phyloP scores from a whole-genome alignment of 1,140 invertebrate genomes.

The Piezodorus guildinii region DNA sequence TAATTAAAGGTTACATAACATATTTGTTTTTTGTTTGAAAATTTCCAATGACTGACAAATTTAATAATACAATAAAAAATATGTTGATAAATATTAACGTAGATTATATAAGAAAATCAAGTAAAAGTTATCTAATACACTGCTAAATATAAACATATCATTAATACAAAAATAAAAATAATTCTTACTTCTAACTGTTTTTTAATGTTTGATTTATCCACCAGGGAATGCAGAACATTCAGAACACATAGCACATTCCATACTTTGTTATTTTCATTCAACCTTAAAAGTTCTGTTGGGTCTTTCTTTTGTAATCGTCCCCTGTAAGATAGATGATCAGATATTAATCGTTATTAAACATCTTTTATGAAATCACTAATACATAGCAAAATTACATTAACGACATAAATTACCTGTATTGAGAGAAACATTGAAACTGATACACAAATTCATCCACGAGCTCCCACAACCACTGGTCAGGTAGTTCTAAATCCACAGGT shows the following conservation, averaged over 20 bases:
- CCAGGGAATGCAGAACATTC: conserved; percentile 94
- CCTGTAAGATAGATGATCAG: background rate
- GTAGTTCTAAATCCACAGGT: conserved; percentile 84
- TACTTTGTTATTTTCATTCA: conserved; percentile 68
- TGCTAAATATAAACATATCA: no score
- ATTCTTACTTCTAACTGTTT: conserved; percentile 74
- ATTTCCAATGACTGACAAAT: no score
- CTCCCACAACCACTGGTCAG: conserved; percentile 99
- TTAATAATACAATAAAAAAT: no score
- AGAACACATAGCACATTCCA: conserved; percentile 98
- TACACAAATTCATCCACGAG: conserved; percentile 95
- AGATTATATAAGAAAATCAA: no score
- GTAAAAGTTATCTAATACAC: no score
- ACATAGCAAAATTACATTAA: background rate
- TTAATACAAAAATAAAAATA: background rate
- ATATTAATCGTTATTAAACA: background rate
- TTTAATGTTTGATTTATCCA: conserved; percentile 98
- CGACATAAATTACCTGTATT: conserved; percentile 52
- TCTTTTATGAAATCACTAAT: background rate
- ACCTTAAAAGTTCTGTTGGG: conserved; percentile 64
- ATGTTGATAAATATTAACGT: no score
- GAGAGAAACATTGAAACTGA: conserved; percentile 91
- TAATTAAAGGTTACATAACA: no score
- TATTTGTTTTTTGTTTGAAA: no score
- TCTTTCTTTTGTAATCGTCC: conserved; percentile 78